Evolutionary conservation across 2,113 vertebrate genomes (phyloP).

Genomic region (Oncorhynchus kisutch): DNA sequence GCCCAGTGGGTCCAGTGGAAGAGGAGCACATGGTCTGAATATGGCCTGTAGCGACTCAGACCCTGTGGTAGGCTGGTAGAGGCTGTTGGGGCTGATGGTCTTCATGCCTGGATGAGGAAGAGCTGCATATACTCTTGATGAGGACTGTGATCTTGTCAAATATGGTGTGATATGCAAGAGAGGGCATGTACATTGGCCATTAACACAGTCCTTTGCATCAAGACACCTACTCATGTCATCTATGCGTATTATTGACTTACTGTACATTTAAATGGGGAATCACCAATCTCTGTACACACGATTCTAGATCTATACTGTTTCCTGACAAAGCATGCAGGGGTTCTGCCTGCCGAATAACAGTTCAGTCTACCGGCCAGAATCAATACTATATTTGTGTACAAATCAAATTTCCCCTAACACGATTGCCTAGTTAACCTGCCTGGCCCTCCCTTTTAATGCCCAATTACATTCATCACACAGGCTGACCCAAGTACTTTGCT

Average conservation of each 20-base stretch:
- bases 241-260: not conserved
- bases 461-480: conserved; percentile 37
- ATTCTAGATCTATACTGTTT: not conserved
- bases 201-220: too few species aligned
- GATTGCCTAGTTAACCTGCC: conserved; percentile 42
- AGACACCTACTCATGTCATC: too few species aligned
- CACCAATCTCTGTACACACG: not conserved
- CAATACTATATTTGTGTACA: conserved; percentile 42
- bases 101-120: too few species aligned
- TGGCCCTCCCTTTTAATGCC: conserved; percentile 15
- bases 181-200: too few species aligned
- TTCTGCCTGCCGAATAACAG: conserved; percentile 8
- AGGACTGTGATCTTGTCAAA: too few species aligned
- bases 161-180: too few species aligned
- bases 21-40: too few species aligned
- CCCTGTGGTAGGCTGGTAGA: too few species aligned
- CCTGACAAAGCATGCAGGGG: not conserved
- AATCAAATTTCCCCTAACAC: conserved; percentile 49
- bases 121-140: too few species aligned
- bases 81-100: too few species aligned
- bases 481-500: conserved; percentile 18
- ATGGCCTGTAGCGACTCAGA: too few species aligned
- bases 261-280: not conserved
- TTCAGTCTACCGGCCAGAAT: conserved; percentile 35
- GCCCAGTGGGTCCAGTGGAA: too few species aligned